These are phyloP conservation scores for Ditylenchus dipsaci DNA, from an alignment of 1,140 invertebrate genomes.

Conservation along the genomic window DNA sequence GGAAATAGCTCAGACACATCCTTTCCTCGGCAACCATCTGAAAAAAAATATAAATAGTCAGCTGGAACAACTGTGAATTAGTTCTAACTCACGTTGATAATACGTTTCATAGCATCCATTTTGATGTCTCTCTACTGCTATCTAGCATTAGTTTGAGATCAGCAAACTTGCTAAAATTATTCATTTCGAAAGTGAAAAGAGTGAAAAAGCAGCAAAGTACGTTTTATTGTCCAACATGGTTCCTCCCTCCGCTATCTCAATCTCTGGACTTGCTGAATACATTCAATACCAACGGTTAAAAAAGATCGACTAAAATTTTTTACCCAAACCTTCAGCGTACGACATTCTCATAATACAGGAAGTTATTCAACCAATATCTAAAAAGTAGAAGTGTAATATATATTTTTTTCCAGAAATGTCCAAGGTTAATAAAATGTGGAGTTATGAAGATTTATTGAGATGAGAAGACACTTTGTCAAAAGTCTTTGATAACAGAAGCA, in stretches of 20 bases:
- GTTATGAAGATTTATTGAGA: too few species aligned
- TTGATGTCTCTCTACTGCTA: constrained; percentile 92
- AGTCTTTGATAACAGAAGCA: too few species aligned
- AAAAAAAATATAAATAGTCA: constrained; percentile 39
- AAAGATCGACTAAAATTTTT: not conserved
- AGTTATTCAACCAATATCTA: not conserved
- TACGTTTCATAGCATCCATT: constrained; percentile 97
- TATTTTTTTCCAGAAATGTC: too few species aligned
- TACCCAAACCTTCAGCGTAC: constrained; percentile 40
- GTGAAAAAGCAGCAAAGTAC: constrained; percentile 20
- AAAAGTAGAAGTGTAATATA: too few species aligned
- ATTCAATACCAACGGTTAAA: too few species aligned
- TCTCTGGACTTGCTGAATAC: constrained; percentile 38
- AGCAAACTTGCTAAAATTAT: constrained; percentile 57
- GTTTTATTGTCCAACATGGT: constrained; percentile 52
- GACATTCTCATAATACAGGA: constrained; percentile 64
- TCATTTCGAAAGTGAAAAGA: not conserved
- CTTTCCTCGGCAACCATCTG: constrained; percentile 96
- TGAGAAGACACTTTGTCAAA: too few species aligned
- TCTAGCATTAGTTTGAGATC: constrained; percentile 80
- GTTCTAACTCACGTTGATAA: constrained; percentile 74
- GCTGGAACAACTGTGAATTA: constrained; percentile 21
- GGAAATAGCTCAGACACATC: constrained; percentile 97
- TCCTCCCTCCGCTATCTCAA: constrained; percentile 57
- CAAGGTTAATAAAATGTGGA: too few species aligned